Evolutionary conservation across 2,113 vertebrate species (phyloP).

Genomic region (Gavialis gangeticus): DNA sequence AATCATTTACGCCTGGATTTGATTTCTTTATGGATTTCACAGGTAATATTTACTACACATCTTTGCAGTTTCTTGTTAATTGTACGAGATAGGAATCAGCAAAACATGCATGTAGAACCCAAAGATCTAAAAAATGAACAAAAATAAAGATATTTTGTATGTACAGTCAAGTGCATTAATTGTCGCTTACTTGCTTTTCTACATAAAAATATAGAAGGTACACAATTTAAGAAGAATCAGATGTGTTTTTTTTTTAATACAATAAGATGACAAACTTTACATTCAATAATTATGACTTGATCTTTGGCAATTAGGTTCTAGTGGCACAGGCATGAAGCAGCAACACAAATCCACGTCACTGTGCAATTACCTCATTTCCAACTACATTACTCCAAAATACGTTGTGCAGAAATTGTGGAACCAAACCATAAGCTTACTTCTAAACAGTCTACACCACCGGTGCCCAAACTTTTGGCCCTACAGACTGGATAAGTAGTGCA

Average conservation of each 20-base stretch:
- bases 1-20: neutral
- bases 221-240: conserved; percentile 15
- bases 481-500: no score
- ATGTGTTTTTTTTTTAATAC: neutral
- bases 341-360: conserved; percentile 3
- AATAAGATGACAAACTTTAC: neutral
- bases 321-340: neutral
- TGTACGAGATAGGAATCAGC: conserved; percentile 20
- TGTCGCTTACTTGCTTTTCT: conserved; percentile 26
- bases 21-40: neutral
- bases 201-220: conserved; percentile 1
- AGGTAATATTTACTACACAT: conserved; percentile 31
- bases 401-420: neutral
- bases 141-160: conserved; percentile 53
- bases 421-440: neutral
- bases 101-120: conserved; percentile 38
- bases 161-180: neutral
- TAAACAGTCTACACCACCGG: neutral
- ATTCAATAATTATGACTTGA: neutral
- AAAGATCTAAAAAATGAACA: conserved; percentile 26
- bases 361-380: neutral
- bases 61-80: conserved; percentile 27
- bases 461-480: no score
- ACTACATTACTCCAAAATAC: neutral
- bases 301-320: neutral